A percentile compares a stretch with the other conserved stretches of the same genome.
These are phyloP conservation scores for Australoheros facetus DNA, from an alignment of 2,797 vertebrate species.

Conservation along the genomic window DNA sequence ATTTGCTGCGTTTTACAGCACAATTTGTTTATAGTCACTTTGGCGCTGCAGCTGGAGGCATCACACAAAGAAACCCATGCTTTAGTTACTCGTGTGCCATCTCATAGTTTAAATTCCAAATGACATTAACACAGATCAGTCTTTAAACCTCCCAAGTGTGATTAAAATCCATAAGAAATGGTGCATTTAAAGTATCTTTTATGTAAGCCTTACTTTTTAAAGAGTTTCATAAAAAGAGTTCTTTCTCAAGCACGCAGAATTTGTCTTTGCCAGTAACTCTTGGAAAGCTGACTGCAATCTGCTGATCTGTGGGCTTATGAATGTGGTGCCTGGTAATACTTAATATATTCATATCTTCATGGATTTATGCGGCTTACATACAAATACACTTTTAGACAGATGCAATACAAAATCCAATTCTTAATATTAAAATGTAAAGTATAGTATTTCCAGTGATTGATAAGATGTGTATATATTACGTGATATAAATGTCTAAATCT, in stretches of 20 bases:
- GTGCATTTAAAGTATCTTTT: background rate
- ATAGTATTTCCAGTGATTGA: background rate
- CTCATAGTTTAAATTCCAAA: background rate
- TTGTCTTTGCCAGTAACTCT: slow-evolving; percentile 38
- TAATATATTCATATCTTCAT: slow-evolving; percentile 44
- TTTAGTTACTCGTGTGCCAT: background rate
- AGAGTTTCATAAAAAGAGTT: slow-evolving; percentile 41
- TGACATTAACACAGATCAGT: background rate
- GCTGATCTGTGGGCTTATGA: slow-evolving; percentile 53
- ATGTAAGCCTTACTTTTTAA: background rate
- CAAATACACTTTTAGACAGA: slow-evolving; percentile 20
- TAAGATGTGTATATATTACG: background rate
- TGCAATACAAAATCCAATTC: slow-evolving; percentile 5
- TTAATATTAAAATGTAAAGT: background rate
- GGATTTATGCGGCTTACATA: slow-evolving; percentile 16
- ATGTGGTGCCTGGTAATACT: slow-evolving; percentile 52
- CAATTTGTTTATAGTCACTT: slow-evolving; percentile 22
- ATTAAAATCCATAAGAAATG: background rate
- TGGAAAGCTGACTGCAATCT: slow-evolving; percentile 31
- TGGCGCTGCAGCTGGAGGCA: background rate
- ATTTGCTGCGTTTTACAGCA: slow-evolving; percentile 11
- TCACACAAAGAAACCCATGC: background rate
- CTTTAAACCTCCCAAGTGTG: background rate
- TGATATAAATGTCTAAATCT: slow-evolving; percentile 15
- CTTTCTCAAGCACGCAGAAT: slow-evolving; percentile 50